These are phyloP conservation scores for Phylloscopus trochiloides DNA, from an alignment of 2,113 vertebrate genomes.

Conservation along the genomic window DNA sequence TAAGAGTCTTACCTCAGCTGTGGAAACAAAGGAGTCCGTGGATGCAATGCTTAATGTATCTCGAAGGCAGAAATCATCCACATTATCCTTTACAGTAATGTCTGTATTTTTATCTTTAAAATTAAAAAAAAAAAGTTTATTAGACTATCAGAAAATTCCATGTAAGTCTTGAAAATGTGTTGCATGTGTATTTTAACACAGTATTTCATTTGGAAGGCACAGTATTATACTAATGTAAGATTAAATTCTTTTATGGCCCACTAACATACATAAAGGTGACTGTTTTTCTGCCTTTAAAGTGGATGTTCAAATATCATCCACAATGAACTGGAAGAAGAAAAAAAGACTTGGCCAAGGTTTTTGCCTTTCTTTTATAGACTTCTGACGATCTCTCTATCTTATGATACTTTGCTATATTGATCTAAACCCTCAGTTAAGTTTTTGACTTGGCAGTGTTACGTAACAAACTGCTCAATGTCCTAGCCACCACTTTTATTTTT, in stretches of 20 bases:
- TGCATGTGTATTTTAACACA: neutral
- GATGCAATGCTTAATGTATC: constrained; percentile 88
- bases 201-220: neutral
- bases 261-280: neutral
- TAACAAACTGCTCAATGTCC: neutral
- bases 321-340: neutral
- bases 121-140: neutral
- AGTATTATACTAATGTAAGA: neutral
- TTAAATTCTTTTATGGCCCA: neutral
- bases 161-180: neutral
- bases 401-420: neutral
- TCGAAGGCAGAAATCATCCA: constrained; percentile 80
- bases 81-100: constrained; percentile 73
- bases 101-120: constrained; percentile 83
- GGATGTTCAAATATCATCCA: neutral
- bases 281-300: neutral
- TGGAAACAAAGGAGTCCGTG: constrained; percentile 91
- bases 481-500: neutral
- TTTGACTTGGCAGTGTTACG: neutral
- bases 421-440: neutral
- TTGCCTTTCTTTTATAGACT: neutral
- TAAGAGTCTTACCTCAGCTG: constrained; percentile 82
- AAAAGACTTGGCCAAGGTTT: neutral
- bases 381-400: neutral
- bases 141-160: neutral